Conservation (phyloP, 2,113 vertebrate species). For the Oryzias javanicus region DNA sequence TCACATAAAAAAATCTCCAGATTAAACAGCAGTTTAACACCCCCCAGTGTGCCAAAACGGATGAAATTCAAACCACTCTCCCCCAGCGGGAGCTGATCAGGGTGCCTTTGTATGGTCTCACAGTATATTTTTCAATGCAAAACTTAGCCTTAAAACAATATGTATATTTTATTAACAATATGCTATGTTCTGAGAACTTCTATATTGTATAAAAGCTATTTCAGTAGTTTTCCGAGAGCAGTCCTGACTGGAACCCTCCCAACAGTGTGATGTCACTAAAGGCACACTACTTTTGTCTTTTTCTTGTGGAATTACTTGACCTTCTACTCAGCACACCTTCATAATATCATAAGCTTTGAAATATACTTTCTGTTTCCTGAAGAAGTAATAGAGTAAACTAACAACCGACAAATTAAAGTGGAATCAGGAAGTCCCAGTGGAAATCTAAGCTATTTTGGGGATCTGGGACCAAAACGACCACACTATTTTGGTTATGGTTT, state of each 20-base stretch:
- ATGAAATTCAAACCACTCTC: conserved; percentile 49
- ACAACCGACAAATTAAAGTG: too few species aligned
- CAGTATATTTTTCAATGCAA: conserved; percentile 40
- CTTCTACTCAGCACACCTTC: conserved; percentile 48
- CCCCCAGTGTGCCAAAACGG: conserved; percentile 66
- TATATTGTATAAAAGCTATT: conserved; percentile 47
- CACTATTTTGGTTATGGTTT: too few species aligned
- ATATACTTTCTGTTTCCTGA: not conserved
- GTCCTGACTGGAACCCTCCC: not conserved
- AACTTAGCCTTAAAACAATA: conserved; percentile 53
- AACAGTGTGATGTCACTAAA: conserved; percentile 42
- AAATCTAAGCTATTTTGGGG: too few species aligned
- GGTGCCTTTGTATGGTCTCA: conserved; percentile 60
- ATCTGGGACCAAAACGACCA: too few species aligned
- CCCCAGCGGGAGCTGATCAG: conserved; percentile 29
- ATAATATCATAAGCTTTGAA: conserved; percentile 42
- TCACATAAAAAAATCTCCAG: conserved; percentile 27
- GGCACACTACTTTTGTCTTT: conserved; percentile 54
- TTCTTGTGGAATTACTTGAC: conserved; percentile 44
- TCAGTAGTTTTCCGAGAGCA: conserved; percentile 39
- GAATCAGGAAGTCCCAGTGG: too few species aligned
- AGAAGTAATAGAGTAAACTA: not conserved
- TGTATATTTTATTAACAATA: conserved; percentile 53
- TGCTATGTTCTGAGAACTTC: conserved; percentile 36
- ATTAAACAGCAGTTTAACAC: conserved; percentile 28